Percentiles rank a stretch among this genome's conserved stretches.
Conservation (phyloP, 2,797 vertebrate species). For the Molossus molossus region DNA sequence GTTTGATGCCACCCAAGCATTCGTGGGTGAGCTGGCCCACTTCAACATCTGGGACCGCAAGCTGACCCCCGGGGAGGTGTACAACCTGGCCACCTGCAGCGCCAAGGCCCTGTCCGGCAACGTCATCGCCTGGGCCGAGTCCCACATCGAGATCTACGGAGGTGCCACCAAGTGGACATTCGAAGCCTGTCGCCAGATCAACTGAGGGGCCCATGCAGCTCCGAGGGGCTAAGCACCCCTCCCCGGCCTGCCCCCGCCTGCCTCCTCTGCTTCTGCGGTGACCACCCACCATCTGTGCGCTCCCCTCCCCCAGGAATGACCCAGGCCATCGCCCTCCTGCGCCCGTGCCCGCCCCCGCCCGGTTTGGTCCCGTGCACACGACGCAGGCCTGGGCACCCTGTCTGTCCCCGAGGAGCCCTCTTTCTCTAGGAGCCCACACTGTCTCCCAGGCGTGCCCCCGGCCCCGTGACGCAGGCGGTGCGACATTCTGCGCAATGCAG, state of each 20-base stretch:
- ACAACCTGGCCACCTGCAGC: slow-evolving; percentile 97
- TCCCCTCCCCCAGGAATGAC: slow-evolving; percentile 79
- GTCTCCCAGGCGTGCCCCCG: slow-evolving; percentile 59
- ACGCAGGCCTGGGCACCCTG: slow-evolving; percentile 85
- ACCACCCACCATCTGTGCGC: slow-evolving; percentile 90
- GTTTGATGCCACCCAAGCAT: slow-evolving; percentile 97
- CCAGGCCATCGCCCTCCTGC: slow-evolving; percentile 65
- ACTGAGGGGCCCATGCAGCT: slow-evolving; percentile 89
- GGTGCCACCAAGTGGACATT: slow-evolving; percentile 98
- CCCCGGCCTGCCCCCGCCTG: background rate
- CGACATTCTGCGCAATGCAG: slow-evolving; percentile 25
- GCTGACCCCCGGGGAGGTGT: slow-evolving; percentile 94
- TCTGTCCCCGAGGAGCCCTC: slow-evolving; percentile 55
- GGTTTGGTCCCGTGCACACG: background rate
- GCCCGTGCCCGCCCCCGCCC: slow-evolving; percentile 46
- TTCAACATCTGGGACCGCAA: slow-evolving; percentile 97
- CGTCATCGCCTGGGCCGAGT: slow-evolving; percentile 96
- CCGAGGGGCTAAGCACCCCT: slow-evolving; percentile 14
- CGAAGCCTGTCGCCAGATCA: slow-evolving; percentile 96
- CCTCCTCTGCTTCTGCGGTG: slow-evolving; percentile 84
- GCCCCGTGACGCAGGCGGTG: slow-evolving; percentile 13
- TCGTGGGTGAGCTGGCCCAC: slow-evolving; percentile 96
- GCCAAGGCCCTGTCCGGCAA: slow-evolving; percentile 94
- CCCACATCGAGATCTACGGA: slow-evolving; percentile 96
- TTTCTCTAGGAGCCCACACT: slow-evolving; percentile 41